Percentiles rank a stretch among this genome's conserved stretches.
Evolutionary conservation across 2,888 invertebrate species (phyloP).

Genomic region (Leptinotarsa tumamoca): DNA sequence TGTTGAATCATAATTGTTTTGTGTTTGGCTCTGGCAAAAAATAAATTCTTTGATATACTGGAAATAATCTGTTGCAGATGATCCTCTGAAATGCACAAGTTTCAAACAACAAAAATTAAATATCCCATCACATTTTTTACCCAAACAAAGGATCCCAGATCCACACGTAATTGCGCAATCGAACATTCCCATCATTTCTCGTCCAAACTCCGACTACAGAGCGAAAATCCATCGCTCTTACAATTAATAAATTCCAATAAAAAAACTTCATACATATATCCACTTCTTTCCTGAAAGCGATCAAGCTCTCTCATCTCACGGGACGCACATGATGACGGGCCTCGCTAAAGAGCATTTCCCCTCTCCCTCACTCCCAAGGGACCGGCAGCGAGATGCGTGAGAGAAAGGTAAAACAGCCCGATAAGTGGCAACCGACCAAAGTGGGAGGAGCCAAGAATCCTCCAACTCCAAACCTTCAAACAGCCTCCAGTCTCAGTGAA

Average conservation of each 20-base stretch:
- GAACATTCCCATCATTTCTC: conserved; percentile 5
- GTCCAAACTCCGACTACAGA: not conserved
- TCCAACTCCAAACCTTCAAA: conserved; percentile 58
- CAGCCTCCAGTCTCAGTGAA: conserved; percentile 59
- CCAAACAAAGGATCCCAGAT: too few relatives aligned
- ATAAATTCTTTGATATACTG: too few relatives aligned
- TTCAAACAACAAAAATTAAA: not conserved
- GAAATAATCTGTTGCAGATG: not conserved
- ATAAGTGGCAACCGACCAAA: conserved; percentile 61
- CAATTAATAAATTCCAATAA: conserved; percentile 15
- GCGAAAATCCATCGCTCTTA: conserved; percentile 7
- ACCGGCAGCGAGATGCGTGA: conserved; percentile 53
- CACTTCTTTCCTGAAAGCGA: conserved; percentile 40
- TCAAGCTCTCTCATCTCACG: conserved; percentile 50
- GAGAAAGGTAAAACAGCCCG: conserved; percentile 59
- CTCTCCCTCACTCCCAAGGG: conserved; percentile 59
- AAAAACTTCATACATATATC: conserved; percentile 29
- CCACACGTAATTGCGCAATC: not conserved
- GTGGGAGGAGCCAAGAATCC: conserved; percentile 63
- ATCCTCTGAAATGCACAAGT: not conserved
- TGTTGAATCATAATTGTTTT: too few relatives aligned
- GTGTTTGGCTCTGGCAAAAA: too few relatives aligned
- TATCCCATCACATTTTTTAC: too few relatives aligned
- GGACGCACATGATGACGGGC: conserved; percentile 60
- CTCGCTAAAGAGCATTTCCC: conserved; percentile 54